Evolutionary conservation across 2,113 vertebrate genomes (phyloP).

Genomic region (Actenoides lindsayi): DNA sequence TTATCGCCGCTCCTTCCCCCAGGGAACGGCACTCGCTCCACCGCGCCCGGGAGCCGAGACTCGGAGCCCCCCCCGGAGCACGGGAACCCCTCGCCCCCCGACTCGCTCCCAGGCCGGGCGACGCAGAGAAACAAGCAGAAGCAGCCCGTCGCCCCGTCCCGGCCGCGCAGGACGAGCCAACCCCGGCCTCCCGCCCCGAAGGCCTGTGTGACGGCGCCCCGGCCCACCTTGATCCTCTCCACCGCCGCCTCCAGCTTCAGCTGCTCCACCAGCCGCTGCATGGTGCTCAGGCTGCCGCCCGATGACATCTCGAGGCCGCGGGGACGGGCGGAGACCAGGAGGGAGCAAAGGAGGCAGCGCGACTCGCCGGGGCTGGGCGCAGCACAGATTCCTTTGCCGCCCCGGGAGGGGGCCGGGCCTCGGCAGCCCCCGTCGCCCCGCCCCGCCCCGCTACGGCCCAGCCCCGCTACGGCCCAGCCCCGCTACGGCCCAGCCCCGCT

Average conservation of each 20-base stretch:
- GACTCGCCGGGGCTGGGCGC: no score
- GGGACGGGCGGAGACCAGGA: no score
- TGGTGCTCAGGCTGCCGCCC: slow-evolving; percentile 81
- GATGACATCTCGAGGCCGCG: slow-evolving; percentile 79
- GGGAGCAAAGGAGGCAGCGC: no score
- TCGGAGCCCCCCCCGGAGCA: background rate
- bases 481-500: no score
- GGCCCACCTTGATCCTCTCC: slow-evolving; percentile 89
- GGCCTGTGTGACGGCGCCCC: background rate
- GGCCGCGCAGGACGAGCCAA: background rate
- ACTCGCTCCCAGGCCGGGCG: no score
- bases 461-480: no score
- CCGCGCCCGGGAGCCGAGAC: background rate
- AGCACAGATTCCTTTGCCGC: no score
- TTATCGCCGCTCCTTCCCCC: background rate
- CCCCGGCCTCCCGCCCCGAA: background rate
- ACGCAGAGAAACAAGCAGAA: background rate
- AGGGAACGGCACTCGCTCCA: background rate
- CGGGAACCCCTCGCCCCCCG: background rate
- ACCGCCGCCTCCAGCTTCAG: slow-evolving; percentile 90
- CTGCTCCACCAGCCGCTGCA: slow-evolving; percentile 90
- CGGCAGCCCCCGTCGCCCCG: no score
- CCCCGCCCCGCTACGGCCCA: no score
- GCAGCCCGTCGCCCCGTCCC: background rate
- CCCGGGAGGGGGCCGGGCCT: no score